phyloP scores from a whole-genome alignment of 2,888 invertebrate genomes.

The Caenorhabditis becei region DNA sequence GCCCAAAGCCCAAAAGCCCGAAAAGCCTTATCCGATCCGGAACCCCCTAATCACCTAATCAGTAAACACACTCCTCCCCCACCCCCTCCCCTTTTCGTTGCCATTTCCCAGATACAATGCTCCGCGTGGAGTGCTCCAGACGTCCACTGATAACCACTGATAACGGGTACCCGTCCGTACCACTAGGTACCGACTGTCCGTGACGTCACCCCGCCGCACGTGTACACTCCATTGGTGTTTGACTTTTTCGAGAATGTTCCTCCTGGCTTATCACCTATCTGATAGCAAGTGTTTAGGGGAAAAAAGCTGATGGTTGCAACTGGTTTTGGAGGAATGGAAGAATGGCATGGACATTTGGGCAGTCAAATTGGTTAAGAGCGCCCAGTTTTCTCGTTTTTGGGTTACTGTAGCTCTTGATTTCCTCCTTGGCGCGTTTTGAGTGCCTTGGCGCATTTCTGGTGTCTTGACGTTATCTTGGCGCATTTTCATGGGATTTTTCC shows the following conservation, averaged over 20 bases:
- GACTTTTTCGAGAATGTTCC: neutral
- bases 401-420: no score
- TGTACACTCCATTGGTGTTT: neutral
- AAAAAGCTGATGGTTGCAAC: slow-evolving; percentile 1
- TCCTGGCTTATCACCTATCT: neutral
- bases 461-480: no score
- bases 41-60: no score
- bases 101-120: neutral
- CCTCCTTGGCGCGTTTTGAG: no score
- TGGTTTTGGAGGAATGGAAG: no score
- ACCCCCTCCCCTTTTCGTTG: neutral
- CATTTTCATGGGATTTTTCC: no score
- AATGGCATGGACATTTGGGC: no score
- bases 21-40: no score
- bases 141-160: neutral
- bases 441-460: no score
- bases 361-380: no score
- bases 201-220: slow-evolving; percentile 4
- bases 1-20: no score
- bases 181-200: slow-evolving; percentile 5
- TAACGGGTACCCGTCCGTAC: slow-evolving; percentile 1
- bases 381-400: no score
- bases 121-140: neutral
- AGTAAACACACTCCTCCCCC: neutral
- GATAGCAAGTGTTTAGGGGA: neutral